Evolutionary conservation across 2,797 vertebrate genomes (phyloP), one percentile per base, ranked within the genome.

Genomic region (Paedocypris micromegethes): DNA sequence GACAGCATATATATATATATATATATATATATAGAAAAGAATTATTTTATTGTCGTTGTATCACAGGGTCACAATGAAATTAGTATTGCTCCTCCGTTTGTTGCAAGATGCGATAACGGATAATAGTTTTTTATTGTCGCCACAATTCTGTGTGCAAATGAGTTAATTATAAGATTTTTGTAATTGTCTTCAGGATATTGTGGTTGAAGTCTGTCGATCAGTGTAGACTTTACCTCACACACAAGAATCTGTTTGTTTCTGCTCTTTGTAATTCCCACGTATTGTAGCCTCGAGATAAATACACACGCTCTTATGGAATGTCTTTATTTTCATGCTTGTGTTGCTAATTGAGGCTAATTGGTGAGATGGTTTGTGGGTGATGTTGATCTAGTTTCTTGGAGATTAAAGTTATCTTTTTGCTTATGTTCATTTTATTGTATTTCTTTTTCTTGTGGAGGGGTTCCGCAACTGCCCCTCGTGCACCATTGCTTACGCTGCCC

Each of bases 161-260:
- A 63, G 63, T 70, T 70, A 57, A 70, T 70, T 57, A 50, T 37
- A 70, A 9, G 5, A 64, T 69, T 49, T 70, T 64, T 54, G 64
- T 70, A 67, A 64, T 51, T 50, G 41, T 63, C 57, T 67, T 60
- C 37, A 46, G 8, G 46, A 40, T 23, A 46, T 5, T 49, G 46
- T 52, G 68, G 65, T 73, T 75, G n/a, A 40, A 49, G 39, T 70
- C 57, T 56, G 50, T 61, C 56, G 64, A 65, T 72, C 70, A 59
- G 40, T 55, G 44, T 53, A 44, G 6, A 58, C 6, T 43, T 37
- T 51, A 47, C 57, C 40, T n/a, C 23, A 9, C 38, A 4, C 23
- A 59, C 9, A 55, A 69, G 43, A 57, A 39, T 9, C 47, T 72
- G 57, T 53, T 64, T 52, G 23, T n/a, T 39, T n/a, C 47, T 47